phyloP scores from a whole-genome alignment of 2,113 vertebrate genomes.

The Oceanites oceanicus region DNA sequence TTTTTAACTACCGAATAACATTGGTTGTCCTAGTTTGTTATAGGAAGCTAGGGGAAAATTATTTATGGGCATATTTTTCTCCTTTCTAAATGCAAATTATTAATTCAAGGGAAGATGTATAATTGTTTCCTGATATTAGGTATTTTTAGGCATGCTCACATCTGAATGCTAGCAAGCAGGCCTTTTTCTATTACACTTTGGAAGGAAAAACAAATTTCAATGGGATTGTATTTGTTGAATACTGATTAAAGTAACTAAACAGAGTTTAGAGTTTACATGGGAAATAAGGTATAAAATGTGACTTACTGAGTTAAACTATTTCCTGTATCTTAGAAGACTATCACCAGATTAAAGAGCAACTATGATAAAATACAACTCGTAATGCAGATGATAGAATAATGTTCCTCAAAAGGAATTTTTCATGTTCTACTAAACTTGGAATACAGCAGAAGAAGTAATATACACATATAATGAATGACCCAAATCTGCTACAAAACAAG shows the following conservation, averaged over 20 bases:
- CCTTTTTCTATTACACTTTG: conserved; percentile 15
- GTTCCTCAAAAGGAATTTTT: background rate
- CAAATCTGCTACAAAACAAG: background rate
- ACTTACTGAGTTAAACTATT: background rate
- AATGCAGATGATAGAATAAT: background rate
- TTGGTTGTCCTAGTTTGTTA: background rate
- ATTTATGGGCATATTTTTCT: conserved; percentile 11
- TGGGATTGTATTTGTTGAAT: conserved; percentile 34
- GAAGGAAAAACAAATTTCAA: conserved; percentile 46
- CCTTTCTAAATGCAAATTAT: conserved; percentile 41
- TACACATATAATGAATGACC: background rate
- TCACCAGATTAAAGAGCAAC: background rate
- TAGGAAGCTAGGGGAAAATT: background rate
- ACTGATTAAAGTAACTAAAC: conserved; percentile 28
- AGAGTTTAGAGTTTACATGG: conserved; percentile 2
- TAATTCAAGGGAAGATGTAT: conserved; percentile 37
- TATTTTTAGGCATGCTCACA: conserved; percentile 34
- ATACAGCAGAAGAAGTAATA: background rate
- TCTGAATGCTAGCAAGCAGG: background rate
- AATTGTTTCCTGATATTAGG: conserved; percentile 51
- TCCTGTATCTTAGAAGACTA: background rate
- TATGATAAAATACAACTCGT: background rate
- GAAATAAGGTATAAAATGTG: background rate
- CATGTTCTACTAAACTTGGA: background rate
- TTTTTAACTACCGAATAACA: background rate